Evolutionary conservation across 2,113 vertebrate species (phyloP).

Genomic region (Hyaena hyaena): DNA sequence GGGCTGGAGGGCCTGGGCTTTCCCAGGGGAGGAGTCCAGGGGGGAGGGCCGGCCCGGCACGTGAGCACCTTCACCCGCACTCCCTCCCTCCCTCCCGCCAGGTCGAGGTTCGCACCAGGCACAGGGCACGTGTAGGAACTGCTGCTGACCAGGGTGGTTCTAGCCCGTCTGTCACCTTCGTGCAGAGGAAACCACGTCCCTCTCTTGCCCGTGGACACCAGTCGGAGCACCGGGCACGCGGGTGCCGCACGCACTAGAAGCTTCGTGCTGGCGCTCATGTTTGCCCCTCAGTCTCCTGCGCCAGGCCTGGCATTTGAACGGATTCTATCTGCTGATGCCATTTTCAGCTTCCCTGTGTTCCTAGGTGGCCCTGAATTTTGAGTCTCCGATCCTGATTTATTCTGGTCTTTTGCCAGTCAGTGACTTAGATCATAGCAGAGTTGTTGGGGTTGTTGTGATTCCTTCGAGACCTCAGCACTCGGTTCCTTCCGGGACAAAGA

Average conservation of each 20-base stretch:
- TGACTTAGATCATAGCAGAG: not conserved
- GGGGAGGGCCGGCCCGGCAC: not conserved
- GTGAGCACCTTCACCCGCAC: too few species aligned
- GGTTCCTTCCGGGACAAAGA: not conserved
- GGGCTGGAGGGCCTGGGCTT: too few species aligned
- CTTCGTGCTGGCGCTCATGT: not conserved
- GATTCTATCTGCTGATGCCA: not conserved
- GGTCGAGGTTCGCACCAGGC: not conserved
- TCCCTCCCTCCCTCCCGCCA: too few species aligned
- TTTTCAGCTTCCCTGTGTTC: not conserved
- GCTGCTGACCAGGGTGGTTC: not conserved
- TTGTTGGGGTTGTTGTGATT: not conserved
- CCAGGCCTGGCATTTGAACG: not conserved
- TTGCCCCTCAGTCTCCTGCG: too few species aligned
- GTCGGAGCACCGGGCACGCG: fast-evolving
- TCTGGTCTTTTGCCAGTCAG: not conserved
- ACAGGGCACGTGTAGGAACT: not conserved
- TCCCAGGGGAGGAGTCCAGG: not conserved
- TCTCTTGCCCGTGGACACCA: not conserved
- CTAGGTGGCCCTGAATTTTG: not conserved
- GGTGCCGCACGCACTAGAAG: fast-evolving
- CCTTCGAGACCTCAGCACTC: not conserved
- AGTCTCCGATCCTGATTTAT: not conserved
- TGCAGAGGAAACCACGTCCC: not conserved
- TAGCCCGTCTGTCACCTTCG: not conserved